Percentiles rank a stretch among this genome's conserved stretches.
phyloP scores from a whole-genome alignment of 2,797 vertebrate genomes.

The Anomalospiza imberbis region DNA sequence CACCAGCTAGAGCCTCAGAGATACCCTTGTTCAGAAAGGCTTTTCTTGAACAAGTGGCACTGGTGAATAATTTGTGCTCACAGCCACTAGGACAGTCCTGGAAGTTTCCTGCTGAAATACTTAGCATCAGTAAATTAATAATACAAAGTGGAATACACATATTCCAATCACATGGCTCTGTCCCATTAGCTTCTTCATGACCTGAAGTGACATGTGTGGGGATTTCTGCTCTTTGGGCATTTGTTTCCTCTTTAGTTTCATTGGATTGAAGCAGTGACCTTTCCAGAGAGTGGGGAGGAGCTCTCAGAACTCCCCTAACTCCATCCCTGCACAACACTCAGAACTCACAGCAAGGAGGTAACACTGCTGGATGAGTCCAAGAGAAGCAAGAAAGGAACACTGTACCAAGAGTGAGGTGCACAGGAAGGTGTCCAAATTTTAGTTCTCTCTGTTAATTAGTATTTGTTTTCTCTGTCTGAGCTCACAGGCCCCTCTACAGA shows the following conservation, averaged over 20 bases:
- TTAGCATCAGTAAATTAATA: slow-evolving; percentile 26
- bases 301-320: not conserved
- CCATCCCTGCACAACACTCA: not conserved
- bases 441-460: not conserved
- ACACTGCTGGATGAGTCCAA: not conserved
- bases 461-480: not conserved
- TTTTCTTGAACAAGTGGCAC: not conserved
- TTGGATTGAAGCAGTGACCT: not conserved
- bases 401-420: not conserved
- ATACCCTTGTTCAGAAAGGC: not conserved
- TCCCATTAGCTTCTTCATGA: not conserved
- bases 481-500: not conserved
- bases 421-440: not conserved
- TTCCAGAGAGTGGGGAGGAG: not conserved
- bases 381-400: not conserved
- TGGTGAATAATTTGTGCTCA: slow-evolving; percentile 43
- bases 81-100: not conserved
- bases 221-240: not conserved
- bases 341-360: not conserved
- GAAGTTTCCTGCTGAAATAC: slow-evolving; percentile 54
- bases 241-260: not conserved
- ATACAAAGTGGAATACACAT: not conserved
- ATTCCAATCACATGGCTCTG: not conserved
- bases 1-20: not conserved
- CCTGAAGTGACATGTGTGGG: not conserved